Evolutionary conservation across 2,888 invertebrate genomes (phyloP), one percentile per base, ranked within the genome.

Genomic region (Melipona bicolor): DNA sequence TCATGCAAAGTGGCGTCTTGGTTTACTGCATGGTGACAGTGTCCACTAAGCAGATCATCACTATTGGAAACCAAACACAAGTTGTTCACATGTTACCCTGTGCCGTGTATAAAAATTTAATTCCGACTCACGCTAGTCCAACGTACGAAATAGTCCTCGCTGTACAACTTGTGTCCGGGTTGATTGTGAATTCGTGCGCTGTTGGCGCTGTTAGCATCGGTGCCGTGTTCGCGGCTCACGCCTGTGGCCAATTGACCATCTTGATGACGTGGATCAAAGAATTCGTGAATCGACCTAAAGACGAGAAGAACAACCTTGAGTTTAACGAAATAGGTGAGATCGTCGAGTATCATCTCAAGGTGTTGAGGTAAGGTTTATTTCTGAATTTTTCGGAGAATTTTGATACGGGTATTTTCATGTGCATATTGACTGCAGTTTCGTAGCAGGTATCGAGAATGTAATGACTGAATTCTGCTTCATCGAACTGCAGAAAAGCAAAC

Each of bases 401-500:
- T n/a, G 5, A 13, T n/a, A 1, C 49, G 32, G 3, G 50, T 21
- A 5, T 27, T 59, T 79, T 62, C 56, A 17, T 19, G 4, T 54
- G 43, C 24, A 59, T 52, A 2, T 78, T 43, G 0, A 67, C 88
- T 86, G 19, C 80, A 93, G 93, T 24, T 92, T 93, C 52, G 88
- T 92, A 61, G 75, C 85, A 0, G 81, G 85, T 13, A 90, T 92
- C 27, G 93, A 93, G 54, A 74, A 80, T 17, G 83, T 91, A 50
- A 79, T 93, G 62, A 91, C 88, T 72, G 85, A 86, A 68, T 90
- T 93, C 70, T 92, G 92, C 67, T 88, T 94, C 27, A 87, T 92
- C 27, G 94, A 94, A 88, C 86, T 93, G 54, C 59, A 92, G 11
- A 93, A 92, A 21, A 92, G 92, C 64, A 92, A 92, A 0, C 74